Percentiles rank a stretch among this genome's conserved stretches.
phyloP scores from a whole-genome alignment of 2,888 invertebrate genomes.

The Phrixothrix hirtus region DNA sequence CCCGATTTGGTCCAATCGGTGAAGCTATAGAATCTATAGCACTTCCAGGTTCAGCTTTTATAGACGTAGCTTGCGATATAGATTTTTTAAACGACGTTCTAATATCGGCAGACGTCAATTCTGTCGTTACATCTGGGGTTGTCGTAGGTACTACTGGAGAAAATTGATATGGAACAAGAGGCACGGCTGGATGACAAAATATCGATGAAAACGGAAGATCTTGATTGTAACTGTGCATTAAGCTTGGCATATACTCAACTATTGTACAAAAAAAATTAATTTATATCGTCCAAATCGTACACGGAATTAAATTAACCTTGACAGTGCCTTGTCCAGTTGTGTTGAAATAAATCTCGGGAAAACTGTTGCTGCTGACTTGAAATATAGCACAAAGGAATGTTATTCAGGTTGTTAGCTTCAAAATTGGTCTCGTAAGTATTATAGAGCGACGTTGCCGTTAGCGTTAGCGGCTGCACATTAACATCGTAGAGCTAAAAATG shows the following conservation, averaged over 20 bases:
- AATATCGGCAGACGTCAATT: slow-evolving; percentile 26
- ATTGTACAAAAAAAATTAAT: no score
- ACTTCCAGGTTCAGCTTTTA: slow-evolving; percentile 62
- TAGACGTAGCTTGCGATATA: slow-evolving; percentile 60
- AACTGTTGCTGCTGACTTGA: no score
- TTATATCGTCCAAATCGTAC: no score
- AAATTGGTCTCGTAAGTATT: no score
- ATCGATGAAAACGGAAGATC: slow-evolving; percentile 61
- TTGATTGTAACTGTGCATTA: slow-evolving; percentile 63
- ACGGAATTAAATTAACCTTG: no score
- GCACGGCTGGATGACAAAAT: slow-evolving; percentile 63
- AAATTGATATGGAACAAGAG: slow-evolving; percentile 42
- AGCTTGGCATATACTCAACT: slow-evolving; percentile 67
- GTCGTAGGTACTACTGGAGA: slow-evolving; percentile 34
- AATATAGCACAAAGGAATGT: no score
- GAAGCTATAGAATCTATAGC: slow-evolving; percentile 56
- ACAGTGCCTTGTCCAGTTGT: no score
- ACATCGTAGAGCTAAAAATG: no score
- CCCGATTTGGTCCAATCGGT: slow-evolving; percentile 54
- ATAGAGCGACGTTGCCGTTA: no score
- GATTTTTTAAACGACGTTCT: slow-evolving; percentile 52
- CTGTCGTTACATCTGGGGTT: slow-evolving; percentile 4
- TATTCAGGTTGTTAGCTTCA: no score
- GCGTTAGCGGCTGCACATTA: no score
- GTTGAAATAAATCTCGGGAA: no score